A percentile compares a stretch with the other conserved stretches of the same genome.
phyloP scores from a whole-genome alignment of 2,888 invertebrate genomes.

The Apotomis turbidana region DNA sequence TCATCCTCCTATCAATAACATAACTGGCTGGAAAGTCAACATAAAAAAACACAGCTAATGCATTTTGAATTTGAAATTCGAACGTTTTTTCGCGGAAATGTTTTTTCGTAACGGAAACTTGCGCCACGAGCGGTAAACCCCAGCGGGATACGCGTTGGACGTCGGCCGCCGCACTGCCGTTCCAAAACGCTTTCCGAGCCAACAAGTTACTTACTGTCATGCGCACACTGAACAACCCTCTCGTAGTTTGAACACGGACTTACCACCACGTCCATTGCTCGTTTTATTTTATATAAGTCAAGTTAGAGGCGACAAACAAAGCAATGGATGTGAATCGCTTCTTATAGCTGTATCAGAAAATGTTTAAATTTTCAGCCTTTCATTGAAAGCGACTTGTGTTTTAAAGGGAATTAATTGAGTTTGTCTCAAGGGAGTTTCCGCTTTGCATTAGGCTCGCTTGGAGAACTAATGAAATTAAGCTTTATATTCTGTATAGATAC shows the following conservation, averaged over 20 bases:
- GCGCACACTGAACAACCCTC: slow-evolving; percentile 67
- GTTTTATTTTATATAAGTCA: neutral
- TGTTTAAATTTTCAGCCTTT: slow-evolving; percentile 71
- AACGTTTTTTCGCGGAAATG: slow-evolving; percentile 41
- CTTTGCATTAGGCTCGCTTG: slow-evolving; percentile 74
- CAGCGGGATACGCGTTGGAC: slow-evolving; percentile 60
- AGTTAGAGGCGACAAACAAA: neutral
- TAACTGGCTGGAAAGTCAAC: slow-evolving; percentile 23
- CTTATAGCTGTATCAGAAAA: slow-evolving; percentile 48
- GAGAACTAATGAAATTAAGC: slow-evolving; percentile 75
- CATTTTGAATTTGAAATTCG: slow-evolving; percentile 46
- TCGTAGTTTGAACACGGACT: slow-evolving; percentile 46
- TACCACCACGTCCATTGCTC: slow-evolving; percentile 10
- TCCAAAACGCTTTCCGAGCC: slow-evolving; percentile 64
- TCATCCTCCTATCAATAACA: slow-evolving; percentile 1
- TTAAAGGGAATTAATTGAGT: slow-evolving; percentile 80
- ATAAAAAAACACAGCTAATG: slow-evolving; percentile 38
- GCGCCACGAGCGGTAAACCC: slow-evolving; percentile 51
- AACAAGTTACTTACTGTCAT: slow-evolving; percentile 80
- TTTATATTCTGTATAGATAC: slow-evolving; percentile 61
- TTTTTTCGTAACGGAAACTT: slow-evolving; percentile 53
- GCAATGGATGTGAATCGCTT: slow-evolving; percentile 19
- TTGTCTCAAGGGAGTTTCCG: slow-evolving; percentile 79
- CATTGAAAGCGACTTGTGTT: slow-evolving; percentile 69
- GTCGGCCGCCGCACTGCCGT: slow-evolving; percentile 78